A percentile compares a stretch with the other conserved stretches of the same genome.
Conservation (phyloP, 1,140 invertebrate genomes). For the Chlorops oryzae region DNA sequence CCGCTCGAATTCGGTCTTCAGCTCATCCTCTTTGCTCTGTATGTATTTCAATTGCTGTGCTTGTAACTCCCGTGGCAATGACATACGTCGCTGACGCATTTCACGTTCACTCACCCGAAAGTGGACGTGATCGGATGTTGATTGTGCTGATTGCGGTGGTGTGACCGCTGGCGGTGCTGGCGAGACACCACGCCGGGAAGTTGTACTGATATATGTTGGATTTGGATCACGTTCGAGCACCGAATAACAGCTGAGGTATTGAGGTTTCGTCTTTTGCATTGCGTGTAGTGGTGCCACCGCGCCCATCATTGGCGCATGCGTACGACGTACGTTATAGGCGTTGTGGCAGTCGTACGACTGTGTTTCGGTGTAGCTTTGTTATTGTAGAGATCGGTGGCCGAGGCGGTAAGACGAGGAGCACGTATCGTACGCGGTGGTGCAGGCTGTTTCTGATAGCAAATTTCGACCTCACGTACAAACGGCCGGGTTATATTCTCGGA, state of each 20-base stretch:
- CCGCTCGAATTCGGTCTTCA: conserved; percentile 56
- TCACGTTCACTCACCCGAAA: conserved; percentile 14
- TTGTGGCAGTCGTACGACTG: conserved; percentile 25
- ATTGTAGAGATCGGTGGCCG: conserved; percentile 36
- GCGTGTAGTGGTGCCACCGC: conserved; percentile 34
- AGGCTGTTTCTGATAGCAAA: conserved; percentile 43
- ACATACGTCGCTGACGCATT: conserved; percentile 49
- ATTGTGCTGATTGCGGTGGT: conserved; percentile 36
- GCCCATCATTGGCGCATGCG: conserved; percentile 36
- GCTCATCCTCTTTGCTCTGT: conserved; percentile 59
- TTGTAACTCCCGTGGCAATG: conserved; percentile 61
- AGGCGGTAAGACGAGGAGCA: conserved; percentile 33
- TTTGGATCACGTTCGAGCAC: conserved; percentile 49
- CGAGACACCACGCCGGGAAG: conserved; percentile 49
- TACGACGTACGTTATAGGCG: conserved; percentile 27
- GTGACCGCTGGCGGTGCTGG: conserved; percentile 50
- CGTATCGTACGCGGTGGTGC: conserved; percentile 26
- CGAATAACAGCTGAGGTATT: conserved; percentile 45
- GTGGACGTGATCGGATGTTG: conserved; percentile 39
- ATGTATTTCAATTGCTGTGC: conserved; percentile 64
- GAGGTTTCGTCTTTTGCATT: conserved; percentile 37
- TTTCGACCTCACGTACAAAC: conserved; percentile 41
- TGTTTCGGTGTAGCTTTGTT: too few species aligned
- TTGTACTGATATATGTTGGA: conserved; percentile 49
- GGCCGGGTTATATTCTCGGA: conserved; percentile 43